These are phyloP conservation scores for Whitmania pigra DNA, from an alignment of 1,140 invertebrate genomes.

Conservation along the genomic window DNA sequence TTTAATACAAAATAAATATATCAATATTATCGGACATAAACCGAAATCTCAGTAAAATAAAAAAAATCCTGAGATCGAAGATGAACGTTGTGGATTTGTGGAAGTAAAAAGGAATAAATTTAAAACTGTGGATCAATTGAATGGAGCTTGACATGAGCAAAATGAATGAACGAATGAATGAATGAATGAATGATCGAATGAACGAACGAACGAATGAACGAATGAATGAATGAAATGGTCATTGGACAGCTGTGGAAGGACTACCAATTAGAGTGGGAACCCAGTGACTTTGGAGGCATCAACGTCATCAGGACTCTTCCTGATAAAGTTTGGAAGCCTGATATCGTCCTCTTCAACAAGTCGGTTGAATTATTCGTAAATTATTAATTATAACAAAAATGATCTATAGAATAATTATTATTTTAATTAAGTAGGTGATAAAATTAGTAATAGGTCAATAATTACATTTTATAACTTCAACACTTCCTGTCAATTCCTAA, in stretches of 20 bases:
- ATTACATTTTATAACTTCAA: too few relatives aligned
- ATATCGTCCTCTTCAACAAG: constrained; percentile 99
- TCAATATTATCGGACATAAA: too few relatives aligned
- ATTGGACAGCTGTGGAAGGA: constrained; percentile 75
- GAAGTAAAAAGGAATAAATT: not conserved
- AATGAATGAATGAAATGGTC: constrained; percentile 5
- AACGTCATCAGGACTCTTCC: constrained; percentile 83
- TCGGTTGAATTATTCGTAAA: constrained; percentile 47
- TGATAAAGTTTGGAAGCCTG: constrained; percentile 98
- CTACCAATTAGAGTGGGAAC: constrained; percentile 94
- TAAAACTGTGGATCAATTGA: not conserved
- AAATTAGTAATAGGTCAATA: too few relatives aligned
- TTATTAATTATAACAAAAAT: not conserved
- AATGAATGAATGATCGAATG: not conserved
- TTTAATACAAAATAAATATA: too few relatives aligned
- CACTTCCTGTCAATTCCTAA: too few relatives aligned
- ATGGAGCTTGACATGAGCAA: not conserved
- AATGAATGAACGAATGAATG: not conserved
- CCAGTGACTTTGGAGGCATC: constrained; percentile 93
- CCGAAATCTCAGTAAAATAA: not conserved
- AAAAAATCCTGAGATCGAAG: too few relatives aligned
- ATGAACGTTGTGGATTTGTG: too few relatives aligned
- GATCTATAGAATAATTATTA: too few relatives aligned
- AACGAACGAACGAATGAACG: constrained; percentile 4
- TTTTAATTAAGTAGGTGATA: too few relatives aligned